These are phyloP conservation scores for Hypocryptadius cinnamomeus DNA, from an alignment of 2,113 vertebrate genomes.

Conservation along the genomic window DNA sequence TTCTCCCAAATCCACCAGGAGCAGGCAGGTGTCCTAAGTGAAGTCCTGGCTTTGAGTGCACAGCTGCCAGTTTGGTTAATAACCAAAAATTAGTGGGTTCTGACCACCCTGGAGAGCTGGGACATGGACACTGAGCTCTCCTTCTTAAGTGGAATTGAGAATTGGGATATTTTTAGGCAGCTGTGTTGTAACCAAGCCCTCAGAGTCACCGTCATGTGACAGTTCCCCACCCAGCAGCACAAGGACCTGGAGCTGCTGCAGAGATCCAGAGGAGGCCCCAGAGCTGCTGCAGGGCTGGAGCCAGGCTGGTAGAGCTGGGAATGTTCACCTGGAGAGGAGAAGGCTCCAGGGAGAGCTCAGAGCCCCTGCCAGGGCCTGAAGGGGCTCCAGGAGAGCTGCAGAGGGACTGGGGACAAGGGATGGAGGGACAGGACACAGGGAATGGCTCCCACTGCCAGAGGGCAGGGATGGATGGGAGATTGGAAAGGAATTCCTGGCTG, in stretches of 20 bases:
- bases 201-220: not conserved
- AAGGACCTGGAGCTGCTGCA: not conserved
- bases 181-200: not conserved
- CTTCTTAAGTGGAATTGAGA: not conserved
- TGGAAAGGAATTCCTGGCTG: not conserved
- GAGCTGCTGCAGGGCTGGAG: not conserved
- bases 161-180: not conserved
- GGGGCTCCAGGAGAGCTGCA: not conserved
- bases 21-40: not conserved
- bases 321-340: not conserved
- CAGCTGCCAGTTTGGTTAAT: not conserved
- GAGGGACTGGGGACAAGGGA: not conserved
- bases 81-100: not conserved
- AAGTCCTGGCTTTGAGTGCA: not conserved
- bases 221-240: not conserved
- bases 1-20: not conserved
- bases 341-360: not conserved
- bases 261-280: not conserved
- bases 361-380: not conserved
- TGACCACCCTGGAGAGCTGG: not conserved
- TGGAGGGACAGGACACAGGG: not conserved
- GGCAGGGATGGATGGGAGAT: not conserved
- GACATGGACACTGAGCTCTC: not conserved
- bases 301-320: not conserved
- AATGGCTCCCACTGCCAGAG: not conserved